Conservation (phyloP, 1,140 invertebrate genomes). For the Eriosoma lanigerum region DNA sequence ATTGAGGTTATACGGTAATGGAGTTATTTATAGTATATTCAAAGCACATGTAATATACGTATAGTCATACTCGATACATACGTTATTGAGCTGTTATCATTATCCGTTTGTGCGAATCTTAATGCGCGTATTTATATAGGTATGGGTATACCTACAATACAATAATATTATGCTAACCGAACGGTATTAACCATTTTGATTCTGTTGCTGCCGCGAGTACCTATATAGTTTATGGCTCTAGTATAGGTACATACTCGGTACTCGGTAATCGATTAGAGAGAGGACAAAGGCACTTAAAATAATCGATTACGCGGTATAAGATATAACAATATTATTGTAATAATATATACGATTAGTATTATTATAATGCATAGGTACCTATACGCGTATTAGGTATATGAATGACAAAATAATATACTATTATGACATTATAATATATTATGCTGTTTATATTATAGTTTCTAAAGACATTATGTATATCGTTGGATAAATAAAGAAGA, state of each 20-base stretch:
- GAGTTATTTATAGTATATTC: neutral
- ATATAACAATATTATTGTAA: neutral
- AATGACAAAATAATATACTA: neutral
- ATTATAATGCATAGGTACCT: neutral
- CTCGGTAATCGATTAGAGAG: too few species aligned
- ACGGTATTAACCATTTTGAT: neutral
- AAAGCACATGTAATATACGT: neutral
- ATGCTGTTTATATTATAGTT: too few species aligned
- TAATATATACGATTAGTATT: neutral
- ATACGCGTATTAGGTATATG: neutral
- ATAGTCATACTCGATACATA: neutral
- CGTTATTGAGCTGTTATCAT: constrained; percentile 11
- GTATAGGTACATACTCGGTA: too few species aligned
- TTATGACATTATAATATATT: neutral
- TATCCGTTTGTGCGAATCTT: neutral
- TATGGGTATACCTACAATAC: too few species aligned
- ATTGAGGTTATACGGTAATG: constrained; percentile 22
- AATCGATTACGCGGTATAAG: neutral
- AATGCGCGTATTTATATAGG: neutral
- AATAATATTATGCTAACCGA: too few species aligned
- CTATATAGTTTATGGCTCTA: too few species aligned
- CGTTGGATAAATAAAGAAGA: too few species aligned
- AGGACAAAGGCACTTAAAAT: neutral
- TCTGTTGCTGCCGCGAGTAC: neutral
- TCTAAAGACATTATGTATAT: too few species aligned